Percentiles rank a stretch among this genome's conserved stretches.
Evolutionary conservation across 2,888 invertebrate genomes (phyloP).

Genomic region (Phytoseiulus persimilis): DNA sequence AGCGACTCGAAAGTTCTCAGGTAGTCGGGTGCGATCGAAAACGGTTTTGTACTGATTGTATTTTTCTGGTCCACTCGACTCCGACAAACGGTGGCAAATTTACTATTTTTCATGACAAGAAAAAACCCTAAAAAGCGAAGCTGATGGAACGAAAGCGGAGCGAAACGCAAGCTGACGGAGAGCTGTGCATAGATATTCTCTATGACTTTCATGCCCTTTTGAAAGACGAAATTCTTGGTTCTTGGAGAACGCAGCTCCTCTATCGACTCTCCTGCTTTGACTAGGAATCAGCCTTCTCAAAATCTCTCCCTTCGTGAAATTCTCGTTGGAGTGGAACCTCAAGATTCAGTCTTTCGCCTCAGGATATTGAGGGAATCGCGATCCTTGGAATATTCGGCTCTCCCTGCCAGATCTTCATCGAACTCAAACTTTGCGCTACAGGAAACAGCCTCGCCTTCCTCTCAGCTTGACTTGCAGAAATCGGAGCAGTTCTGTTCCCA

Average conservation of each 20-base stretch:
- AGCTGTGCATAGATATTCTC: no score
- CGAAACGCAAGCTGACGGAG: background rate
- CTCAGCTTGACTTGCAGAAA: background rate
- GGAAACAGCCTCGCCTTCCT: background rate
- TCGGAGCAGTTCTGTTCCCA: background rate
- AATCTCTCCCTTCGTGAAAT: no score
- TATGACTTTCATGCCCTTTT: no score
- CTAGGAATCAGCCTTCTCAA: no score
- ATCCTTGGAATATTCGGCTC: no score
- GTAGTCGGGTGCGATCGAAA: slow-evolving; percentile 18
- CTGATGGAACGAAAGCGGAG: background rate
- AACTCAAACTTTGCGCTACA: background rate
- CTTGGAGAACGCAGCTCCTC: no score
- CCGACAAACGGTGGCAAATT: slow-evolving; percentile 38
- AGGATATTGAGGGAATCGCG: no score
- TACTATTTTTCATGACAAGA: slow-evolving; percentile 30
- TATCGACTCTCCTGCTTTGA: no score
- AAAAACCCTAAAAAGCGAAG: background rate
- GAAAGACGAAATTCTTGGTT: no score
- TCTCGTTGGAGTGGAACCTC: no score
- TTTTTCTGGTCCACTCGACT: slow-evolving; percentile 29
- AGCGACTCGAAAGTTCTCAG: slow-evolving; percentile 28
- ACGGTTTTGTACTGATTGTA: slow-evolving; percentile 33
- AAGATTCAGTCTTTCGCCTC: no score
- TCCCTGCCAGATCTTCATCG: background rate